A percentile compares a stretch with the other conserved stretches of the same genome.
Evolutionary conservation across 2,113 vertebrate species (phyloP).

Genomic region (Syngnathoides biaculeatus): DNA sequence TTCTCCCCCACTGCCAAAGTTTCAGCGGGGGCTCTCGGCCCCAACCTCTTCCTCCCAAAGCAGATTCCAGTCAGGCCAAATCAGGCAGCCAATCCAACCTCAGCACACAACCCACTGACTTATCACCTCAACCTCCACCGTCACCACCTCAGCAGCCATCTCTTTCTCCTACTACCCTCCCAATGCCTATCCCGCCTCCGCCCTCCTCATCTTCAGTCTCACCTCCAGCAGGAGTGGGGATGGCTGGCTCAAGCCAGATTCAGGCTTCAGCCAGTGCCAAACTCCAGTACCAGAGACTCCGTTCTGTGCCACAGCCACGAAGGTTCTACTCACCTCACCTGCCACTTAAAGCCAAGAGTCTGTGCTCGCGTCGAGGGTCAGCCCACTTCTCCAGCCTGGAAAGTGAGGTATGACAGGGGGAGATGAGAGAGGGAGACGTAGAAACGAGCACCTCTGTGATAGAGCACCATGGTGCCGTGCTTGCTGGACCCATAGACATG

Average conservation of each 20-base stretch:
- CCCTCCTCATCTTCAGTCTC: conserved; percentile 71
- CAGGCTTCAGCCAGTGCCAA: conserved; percentile 74
- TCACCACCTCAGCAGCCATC: conserved; percentile 68
- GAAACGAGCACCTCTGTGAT: conserved; percentile 47
- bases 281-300: conserved; percentile 80
- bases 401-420: conserved; percentile 90
- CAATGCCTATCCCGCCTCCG: conserved; percentile 70
- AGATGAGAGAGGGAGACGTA: conserved; percentile 72
- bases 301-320: conserved; percentile 76
- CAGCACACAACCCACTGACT: conserved; percentile 78
- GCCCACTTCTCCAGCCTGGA: conserved; percentile 93
- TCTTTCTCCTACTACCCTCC: conserved; percentile 71
- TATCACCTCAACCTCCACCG: conserved; percentile 66
- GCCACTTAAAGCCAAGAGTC: conserved; percentile 82
- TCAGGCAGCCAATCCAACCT: conserved; percentile 89
- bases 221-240: conserved; percentile 61
- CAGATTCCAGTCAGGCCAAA: conserved; percentile 74
- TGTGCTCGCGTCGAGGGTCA: conserved; percentile 86
- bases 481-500: conserved; percentile 48
- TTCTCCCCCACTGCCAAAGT: conserved; percentile 80
- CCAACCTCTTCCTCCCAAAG: conserved; percentile 73
- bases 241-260: conserved; percentile 55
- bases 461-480: conserved; percentile 45
- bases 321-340: conserved; percentile 80
- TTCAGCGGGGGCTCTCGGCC: conserved; percentile 71